Conservation (phyloP, 2,797 vertebrate genomes). For the Intellagama lesueurii region DNA sequence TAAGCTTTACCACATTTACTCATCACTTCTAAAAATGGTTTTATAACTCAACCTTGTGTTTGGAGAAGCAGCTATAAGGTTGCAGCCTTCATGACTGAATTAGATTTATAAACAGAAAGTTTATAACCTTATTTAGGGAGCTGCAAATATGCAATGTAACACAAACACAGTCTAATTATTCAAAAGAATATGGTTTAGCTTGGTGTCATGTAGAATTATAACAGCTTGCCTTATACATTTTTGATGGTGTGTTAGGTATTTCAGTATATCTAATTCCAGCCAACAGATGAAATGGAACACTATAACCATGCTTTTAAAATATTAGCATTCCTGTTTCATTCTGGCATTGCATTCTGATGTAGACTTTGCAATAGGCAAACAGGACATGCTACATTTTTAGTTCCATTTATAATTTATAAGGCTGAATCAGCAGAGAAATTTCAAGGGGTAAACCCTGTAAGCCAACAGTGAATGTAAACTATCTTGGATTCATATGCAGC, state of each 20-base stretch:
- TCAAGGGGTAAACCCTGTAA: not conserved
- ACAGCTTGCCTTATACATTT: conserved; percentile 35
- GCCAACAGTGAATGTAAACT: not conserved
- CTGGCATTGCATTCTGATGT: conserved; percentile 30
- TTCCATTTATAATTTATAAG: conserved; percentile 9
- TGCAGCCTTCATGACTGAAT: not conserved
- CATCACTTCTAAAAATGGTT: not conserved
- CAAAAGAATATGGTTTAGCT: conserved; percentile 47
- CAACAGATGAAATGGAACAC: conserved; percentile 46
- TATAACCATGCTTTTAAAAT: conserved; percentile 38
- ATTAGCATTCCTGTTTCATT: conserved; percentile 35
- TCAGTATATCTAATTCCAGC: conserved; percentile 35
- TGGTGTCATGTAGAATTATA: conserved; percentile 46
- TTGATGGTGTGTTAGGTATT: conserved; percentile 57
- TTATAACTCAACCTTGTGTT: not conserved
- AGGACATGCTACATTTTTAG: conserved; percentile 47
- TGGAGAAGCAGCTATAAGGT: not conserved
- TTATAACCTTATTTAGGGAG: conserved; percentile 27
- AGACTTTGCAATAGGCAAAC: not conserved
- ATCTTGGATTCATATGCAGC: not conserved
- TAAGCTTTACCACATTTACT: not conserved
- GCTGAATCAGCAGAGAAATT: conserved; percentile 30
- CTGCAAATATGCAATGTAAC: conserved; percentile 7
- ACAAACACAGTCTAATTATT: conserved; percentile 12
- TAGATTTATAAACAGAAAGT: not conserved